phyloP scores from a whole-genome alignment of 2,797 vertebrate species.

The Somateria mollissima region DNA sequence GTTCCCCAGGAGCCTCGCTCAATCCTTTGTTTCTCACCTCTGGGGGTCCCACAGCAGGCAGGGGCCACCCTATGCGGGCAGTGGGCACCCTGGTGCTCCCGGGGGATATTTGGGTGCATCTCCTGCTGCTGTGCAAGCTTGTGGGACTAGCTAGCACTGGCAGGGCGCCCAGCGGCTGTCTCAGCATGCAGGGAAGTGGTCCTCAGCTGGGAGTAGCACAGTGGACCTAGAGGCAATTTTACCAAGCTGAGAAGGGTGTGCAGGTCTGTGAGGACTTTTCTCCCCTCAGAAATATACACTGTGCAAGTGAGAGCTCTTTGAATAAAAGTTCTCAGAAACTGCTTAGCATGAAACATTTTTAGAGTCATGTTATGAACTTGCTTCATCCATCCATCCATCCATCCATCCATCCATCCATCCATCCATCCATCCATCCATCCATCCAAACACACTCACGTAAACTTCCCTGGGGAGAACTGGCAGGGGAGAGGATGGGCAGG shows the following conservation, averaged over 20 bases:
- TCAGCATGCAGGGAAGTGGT: accelerated
- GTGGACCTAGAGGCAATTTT: accelerated
- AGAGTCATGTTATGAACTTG: background rate
- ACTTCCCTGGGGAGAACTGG: background rate
- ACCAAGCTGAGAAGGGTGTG: background rate
- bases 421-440: background rate
- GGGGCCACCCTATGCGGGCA: background rate
- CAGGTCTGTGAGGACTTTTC: background rate
- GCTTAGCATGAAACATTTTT: background rate
- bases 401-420: background rate
- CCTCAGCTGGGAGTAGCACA: accelerated
- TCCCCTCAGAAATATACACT: accelerated
- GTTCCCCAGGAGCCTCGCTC: background rate
- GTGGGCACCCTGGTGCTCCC: background rate
- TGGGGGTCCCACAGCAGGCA: accelerated
- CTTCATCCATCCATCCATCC: background rate
- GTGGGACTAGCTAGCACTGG: background rate
- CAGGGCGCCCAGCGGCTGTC: background rate
- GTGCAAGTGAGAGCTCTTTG: background rate
- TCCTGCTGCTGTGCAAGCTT: background rate
- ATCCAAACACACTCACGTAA: accelerated
- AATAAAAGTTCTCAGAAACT: background rate
- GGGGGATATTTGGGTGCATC: background rate
- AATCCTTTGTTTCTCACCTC: no score
- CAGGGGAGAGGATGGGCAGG: background rate